A percentile compares a stretch with the other conserved stretches of the same genome.
Conservation (phyloP, 2,797 vertebrate species). For the Phrynocephalus vlangalii region DNA sequence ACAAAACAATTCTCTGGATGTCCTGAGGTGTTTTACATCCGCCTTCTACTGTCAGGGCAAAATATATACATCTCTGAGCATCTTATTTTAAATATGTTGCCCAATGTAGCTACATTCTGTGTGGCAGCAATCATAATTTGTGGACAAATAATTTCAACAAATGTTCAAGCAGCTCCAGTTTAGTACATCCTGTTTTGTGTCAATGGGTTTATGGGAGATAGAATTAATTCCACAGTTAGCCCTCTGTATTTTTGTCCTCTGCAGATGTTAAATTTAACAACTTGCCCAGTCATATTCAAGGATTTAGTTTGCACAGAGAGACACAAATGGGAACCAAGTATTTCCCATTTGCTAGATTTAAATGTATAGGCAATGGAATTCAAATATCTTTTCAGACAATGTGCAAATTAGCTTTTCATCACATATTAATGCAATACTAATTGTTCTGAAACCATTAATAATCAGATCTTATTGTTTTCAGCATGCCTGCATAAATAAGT, state of each 20-base stretch:
- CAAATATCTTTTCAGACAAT: conserved; percentile 61
- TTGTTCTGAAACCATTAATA: conserved; percentile 65
- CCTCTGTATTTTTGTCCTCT: background rate
- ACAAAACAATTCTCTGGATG: too few relatives aligned
- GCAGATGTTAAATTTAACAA: background rate
- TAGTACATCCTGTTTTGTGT: background rate
- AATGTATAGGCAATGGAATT: conserved; percentile 54
- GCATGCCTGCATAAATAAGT: conserved; percentile 63
- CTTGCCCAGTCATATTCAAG: conserved; percentile 26
- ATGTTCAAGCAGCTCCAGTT: too few relatives aligned
- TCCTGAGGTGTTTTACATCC: too few relatives aligned
- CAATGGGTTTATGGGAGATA: background rate
- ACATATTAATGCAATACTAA: conserved; percentile 63
- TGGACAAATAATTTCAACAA: too few relatives aligned
- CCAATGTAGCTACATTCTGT: too few relatives aligned
- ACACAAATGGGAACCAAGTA: conserved; percentile 1
- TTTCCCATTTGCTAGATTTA: conserved; percentile 39
- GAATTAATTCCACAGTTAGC: background rate
- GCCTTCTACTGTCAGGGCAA: too few relatives aligned
- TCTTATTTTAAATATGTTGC: too few relatives aligned
- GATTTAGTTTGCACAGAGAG: conserved; percentile 10
- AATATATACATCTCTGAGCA: too few relatives aligned
- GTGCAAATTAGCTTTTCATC: conserved; percentile 67
- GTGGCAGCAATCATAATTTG: too few relatives aligned
- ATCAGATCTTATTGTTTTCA: conserved; percentile 69